Evolutionary conservation across 2,888 invertebrate species (phyloP), one percentile per base, ranked within the genome.

Genomic region (Mythimna impura): DNA sequence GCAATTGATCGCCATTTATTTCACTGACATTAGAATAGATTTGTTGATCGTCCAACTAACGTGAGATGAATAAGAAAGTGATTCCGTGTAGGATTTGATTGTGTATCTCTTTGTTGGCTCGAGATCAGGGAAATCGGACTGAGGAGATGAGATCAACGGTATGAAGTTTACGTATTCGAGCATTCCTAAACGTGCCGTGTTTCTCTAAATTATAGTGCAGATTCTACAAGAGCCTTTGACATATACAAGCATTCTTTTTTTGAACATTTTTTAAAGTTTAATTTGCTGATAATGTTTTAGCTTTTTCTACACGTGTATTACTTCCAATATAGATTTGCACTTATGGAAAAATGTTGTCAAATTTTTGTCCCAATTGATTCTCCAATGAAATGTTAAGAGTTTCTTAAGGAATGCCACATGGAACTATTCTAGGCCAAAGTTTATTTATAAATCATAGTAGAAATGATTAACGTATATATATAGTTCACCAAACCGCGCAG

Each of bases 11-110:
- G 22, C 65, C 34, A 81, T 82, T 63, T 84, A 83, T 86, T 79
- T 75, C 47, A 47, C 71, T 82, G 82, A 71, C 80, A 78, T 78
- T 76, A 82, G 66, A 71, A 68, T 67, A 86, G 74, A 86, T 85
- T 77, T 65, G 82, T 76, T 57, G 63, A 22, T 52, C 36, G 60
- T 60, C 25, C 54, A 63, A 60, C 25, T 50, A 72, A 82, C 84
- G 84, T 84, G 84, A 61, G 60, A 50, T 2, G 84, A 62, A 74
- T 85, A 71, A 8, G 40, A 72, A 73, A 73, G 62, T 54, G 20
- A 81, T 81, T 86, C 79, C 84, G 69, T 67, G n/a, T 69, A 62
- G 67, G n/a, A 70, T 63, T 71, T 43, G 36, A 60, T 20, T 4
- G n/a, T 34, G 14, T 30, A 25, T 9, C 12, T 50, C 34, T 54